Evolutionary conservation across 2,888 invertebrate genomes (phyloP).

Genomic region (Sepiola atlantica): DNA sequence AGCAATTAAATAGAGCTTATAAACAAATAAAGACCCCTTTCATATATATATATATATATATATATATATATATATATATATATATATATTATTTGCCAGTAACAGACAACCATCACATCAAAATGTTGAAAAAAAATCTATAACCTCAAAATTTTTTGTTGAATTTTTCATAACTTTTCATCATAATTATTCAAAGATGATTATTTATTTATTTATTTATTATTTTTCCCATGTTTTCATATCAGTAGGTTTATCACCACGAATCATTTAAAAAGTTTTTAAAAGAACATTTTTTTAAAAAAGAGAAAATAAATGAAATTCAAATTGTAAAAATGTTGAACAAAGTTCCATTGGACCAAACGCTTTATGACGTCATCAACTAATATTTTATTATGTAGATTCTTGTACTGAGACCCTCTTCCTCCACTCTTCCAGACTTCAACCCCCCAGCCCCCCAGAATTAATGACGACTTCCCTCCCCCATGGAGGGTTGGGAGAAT

Average conservation of each 20-base stretch:
- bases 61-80: slow-evolving; percentile 32
- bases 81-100: not conserved
- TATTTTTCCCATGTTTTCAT: not conserved
- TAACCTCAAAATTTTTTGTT: not conserved
- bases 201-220: not conserved
- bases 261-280: not conserved
- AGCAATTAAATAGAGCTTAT: no score
- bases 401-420: not conserved
- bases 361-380: not conserved
- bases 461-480: no score
- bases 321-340: not conserved
- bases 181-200: not conserved
- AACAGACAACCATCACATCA: not conserved
- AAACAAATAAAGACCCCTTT: no score
- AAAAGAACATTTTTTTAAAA: no score
- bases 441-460: no score
- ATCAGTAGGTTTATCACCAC: not conserved
- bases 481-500: not conserved
- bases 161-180: not conserved
- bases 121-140: slow-evolving; percentile 1
- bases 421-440: no score
- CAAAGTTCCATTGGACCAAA: not conserved
- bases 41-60: not conserved
- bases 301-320: no score
- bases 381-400: not conserved